These are phyloP conservation scores for Delia radicum DNA, from an alignment of 1,140 invertebrate genomes.

Conservation along the genomic window DNA sequence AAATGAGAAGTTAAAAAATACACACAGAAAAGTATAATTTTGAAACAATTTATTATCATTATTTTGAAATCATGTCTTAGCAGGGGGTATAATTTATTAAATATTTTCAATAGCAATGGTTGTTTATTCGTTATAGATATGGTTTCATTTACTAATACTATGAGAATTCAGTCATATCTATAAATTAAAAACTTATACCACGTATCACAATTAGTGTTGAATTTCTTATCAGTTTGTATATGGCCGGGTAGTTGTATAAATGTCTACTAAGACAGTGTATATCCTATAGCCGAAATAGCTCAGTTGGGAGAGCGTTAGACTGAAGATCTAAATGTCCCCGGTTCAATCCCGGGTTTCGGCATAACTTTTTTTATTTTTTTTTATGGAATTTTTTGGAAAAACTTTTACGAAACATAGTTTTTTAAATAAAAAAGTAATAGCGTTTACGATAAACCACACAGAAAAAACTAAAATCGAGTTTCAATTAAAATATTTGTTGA, in stretches of 20 bases:
- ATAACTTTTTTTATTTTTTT: slow-evolving; percentile 44
- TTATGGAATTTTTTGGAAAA: too few species aligned
- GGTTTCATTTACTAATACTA: too few species aligned
- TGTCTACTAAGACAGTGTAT: too few species aligned
- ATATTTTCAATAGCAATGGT: background rate
- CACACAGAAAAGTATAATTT: background rate
- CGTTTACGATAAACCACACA: too few species aligned
- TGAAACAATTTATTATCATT: background rate
- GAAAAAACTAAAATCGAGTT: too few species aligned
- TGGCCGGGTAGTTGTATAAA: background rate
- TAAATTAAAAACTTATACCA: too few species aligned
- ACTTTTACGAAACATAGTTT: too few species aligned
- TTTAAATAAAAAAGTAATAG: too few species aligned
- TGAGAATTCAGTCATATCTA: background rate
- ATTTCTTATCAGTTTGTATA: background rate
- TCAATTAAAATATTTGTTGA: too few species aligned
- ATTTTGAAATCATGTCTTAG: background rate
- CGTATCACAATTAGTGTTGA: background rate
- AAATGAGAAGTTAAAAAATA: too few species aligned
- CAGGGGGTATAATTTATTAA: background rate
- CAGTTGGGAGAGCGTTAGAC: slow-evolving; percentile 80
- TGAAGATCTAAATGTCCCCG: slow-evolving; percentile 80
- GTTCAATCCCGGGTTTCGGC: slow-evolving; percentile 76
- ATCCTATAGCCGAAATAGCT: slow-evolving; percentile 76
- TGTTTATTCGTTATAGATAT: background rate